Evolutionary conservation across 2,113 vertebrate species (phyloP), one percentile per base, ranked within the genome.

Genomic region (Chauna torquata): DNA sequence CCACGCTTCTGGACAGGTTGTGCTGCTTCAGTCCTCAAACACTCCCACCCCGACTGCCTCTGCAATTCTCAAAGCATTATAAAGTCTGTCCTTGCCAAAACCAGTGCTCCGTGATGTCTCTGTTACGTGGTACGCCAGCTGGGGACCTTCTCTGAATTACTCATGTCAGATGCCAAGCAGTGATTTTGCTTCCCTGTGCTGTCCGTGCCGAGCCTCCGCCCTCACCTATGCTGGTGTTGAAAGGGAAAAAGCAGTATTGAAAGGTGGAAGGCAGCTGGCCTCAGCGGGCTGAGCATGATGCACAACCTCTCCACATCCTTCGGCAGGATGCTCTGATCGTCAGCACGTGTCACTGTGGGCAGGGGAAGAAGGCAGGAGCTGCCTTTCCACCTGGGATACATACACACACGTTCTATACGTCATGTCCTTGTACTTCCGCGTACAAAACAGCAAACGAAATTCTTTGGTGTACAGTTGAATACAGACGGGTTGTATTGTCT

Each of bases 81-180:
- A 16, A 27, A 54, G 30, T 11, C 59, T 3, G 9, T 27, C 82
- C 91, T 50, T 45, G 82, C 82, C 91, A 52, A 50, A 76, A 5
- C 42, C 0, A 42, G 52, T 2, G 0, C 58, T 70, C 50, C 1
- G 1, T 71, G 71, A 38, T 6, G 13, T 40, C 2, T 0, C 38
- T 1, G 5, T 11, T 4, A 2, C 1, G 57, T 0, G 3, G 42
- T 19, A 8, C 22, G 0, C 42, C 54, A 25, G 50, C 61, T 2
- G 0, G 45, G 71, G 49, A 34, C 77, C 86, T 76, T 38, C 50
- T 27, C 79, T 7, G 1, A 18, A 3, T 52, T 9, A 11, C 42
- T 82, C 24, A 12, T 3, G 4, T 65, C 2, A 11, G 68, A 44
- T 8, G 19, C 72, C 27, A 15, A 64, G 77, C 66, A 9, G 16